Percentiles rank a stretch among this genome's conserved stretches.
Evolutionary conservation across 1,140 invertebrate species (phyloP).

Genomic region (Eufriesea mexicana): DNA sequence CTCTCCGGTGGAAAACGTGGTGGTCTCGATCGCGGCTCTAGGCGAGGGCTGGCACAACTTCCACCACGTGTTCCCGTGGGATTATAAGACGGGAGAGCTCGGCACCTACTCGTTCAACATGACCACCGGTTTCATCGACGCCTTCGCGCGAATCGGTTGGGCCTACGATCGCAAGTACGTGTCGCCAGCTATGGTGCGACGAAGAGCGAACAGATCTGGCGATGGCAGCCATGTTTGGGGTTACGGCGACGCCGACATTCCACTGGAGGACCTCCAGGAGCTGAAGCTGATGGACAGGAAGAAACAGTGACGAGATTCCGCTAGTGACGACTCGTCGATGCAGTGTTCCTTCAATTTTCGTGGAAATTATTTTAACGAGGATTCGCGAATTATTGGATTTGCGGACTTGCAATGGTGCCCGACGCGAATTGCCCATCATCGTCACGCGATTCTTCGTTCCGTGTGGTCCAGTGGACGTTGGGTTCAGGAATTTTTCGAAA

Average conservation of each 20-base stretch:
- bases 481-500: no score
- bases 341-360: not conserved
- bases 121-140: constrained; percentile 88
- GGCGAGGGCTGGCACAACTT: constrained; percentile 97
- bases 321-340: not conserved
- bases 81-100: constrained; percentile 93
- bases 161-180: constrained; percentile 88
- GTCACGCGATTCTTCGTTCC: no score
- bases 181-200: constrained; percentile 85
- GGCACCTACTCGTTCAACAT: constrained; percentile 86
- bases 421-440: not conserved
- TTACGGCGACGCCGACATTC: constrained; percentile 84
- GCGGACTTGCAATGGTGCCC: no score
- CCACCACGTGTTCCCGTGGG: constrained; percentile 95
- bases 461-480: no score
- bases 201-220: constrained; percentile 85
- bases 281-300: constrained; percentile 80
- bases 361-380: not conserved
- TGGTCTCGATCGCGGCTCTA: constrained; percentile 87
- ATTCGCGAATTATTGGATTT: not conserved
- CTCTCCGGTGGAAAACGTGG: constrained; percentile 87
- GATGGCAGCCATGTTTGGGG: constrained; percentile 86
- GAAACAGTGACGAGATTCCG: not conserved
- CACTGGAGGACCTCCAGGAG: constrained; percentile 81
- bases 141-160: constrained; percentile 88